phyloP scores from a whole-genome alignment of 2,797 vertebrate genomes.

The Neosilurus hyrtlii region DNA sequence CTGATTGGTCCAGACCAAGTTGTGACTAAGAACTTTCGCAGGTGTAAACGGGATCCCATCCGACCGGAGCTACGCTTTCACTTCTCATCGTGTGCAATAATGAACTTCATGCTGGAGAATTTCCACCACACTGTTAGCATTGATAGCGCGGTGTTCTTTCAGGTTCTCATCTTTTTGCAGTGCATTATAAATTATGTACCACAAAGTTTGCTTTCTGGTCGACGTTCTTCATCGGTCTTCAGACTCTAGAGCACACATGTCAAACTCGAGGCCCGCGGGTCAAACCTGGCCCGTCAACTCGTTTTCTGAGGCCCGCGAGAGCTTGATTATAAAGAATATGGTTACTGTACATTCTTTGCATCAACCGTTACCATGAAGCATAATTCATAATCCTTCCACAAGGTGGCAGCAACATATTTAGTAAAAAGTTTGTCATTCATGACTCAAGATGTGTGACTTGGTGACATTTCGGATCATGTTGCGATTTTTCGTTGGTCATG shows the following conservation, averaged over 20 bases:
- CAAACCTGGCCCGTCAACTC: too few species aligned
- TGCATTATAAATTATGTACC: conserved; percentile 48
- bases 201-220: conserved; percentile 61
- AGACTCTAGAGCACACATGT: conserved; percentile 68
- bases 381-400: too few species aligned
- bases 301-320: too few species aligned
- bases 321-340: too few species aligned
- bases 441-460: too few species aligned
- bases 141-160: conserved; percentile 30
- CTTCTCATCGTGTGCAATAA: conserved; percentile 79
- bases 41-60: background rate
- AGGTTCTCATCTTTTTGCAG: conserved; percentile 59
- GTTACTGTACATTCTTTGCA: too few species aligned
- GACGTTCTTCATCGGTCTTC: conserved; percentile 70
- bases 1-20: conserved; percentile 46
- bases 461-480: too few species aligned
- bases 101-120: conserved; percentile 68
- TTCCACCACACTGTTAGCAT: conserved; percentile 48
- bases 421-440: too few species aligned
- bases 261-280: too few species aligned
- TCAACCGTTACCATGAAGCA: too few species aligned
- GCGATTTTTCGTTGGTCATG: too few species aligned
- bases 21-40: background rate
- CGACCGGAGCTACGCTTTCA: conserved; percentile 60
- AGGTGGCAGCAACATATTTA: too few species aligned